Percentiles rank a stretch among this genome's conserved stretches.
Conservation (phyloP, 2,113 vertebrate species). For the Chlamydotis undulata region DNA sequence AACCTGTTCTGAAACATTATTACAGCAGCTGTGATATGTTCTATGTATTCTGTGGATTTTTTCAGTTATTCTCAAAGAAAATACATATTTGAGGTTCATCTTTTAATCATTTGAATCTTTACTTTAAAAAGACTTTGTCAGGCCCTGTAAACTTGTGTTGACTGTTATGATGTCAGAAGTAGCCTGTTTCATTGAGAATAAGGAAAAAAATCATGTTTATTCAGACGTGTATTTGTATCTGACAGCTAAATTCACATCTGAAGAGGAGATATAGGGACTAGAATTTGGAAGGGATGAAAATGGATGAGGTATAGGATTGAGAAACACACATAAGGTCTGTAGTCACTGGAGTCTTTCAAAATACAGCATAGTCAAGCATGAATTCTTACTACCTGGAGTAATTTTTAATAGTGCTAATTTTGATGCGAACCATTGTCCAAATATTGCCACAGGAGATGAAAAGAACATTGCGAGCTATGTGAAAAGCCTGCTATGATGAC, state of each 20-base stretch:
- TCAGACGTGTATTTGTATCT: not conserved
- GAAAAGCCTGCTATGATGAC: not conserved
- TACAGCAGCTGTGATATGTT: not conserved
- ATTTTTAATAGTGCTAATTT: not conserved
- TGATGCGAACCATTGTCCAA: not conserved
- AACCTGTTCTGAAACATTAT: not conserved
- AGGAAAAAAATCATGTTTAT: not conserved
- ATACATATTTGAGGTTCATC: not conserved
- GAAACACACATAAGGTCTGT: not conserved
- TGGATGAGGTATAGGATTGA: not conserved
- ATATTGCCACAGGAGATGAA: not conserved
- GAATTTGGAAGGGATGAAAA: not conserved
- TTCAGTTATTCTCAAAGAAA: not conserved
- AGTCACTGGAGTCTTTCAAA: not conserved
- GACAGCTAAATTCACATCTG: not conserved
- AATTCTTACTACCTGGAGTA: not conserved
- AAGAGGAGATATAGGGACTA: not conserved
- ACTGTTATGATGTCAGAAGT: not conserved
- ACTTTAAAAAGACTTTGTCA: not conserved
- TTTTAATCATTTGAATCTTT: not conserved
- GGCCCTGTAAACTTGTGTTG: not conserved
- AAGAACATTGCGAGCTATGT: not conserved
- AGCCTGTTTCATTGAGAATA: not conserved
- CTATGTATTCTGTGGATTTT: not conserved
- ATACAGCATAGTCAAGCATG: not conserved